Evolutionary conservation across 2,113 vertebrate genomes (phyloP).

Genomic region (Sceloporus undulatus): DNA sequence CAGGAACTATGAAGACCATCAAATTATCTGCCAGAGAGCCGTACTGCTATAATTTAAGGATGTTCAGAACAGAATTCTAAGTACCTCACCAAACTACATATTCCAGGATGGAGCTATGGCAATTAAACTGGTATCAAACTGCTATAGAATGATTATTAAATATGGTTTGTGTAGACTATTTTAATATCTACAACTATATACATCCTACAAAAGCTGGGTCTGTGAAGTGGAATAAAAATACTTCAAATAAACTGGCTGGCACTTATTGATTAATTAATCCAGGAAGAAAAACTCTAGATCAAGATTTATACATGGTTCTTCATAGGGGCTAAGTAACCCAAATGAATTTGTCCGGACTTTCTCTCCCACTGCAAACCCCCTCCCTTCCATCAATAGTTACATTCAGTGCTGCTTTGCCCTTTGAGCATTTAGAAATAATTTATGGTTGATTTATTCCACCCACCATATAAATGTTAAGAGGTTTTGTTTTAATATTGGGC

Average conservation of each 20-base stretch:
- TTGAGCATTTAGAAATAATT: conserved; percentile 56
- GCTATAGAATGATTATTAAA: not conserved
- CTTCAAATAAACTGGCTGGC: conserved; percentile 73
- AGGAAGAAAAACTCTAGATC: conserved; percentile 71
- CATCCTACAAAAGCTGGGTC: conserved; percentile 80
- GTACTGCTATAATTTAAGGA: no score
- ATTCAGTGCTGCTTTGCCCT: conserved; percentile 44
- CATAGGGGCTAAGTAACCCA: conserved; percentile 50
- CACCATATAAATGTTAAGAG: conserved; percentile 33
- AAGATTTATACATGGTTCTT: conserved; percentile 50
- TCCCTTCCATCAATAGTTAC: conserved; percentile 52
- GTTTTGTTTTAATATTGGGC: conserved; percentile 45
- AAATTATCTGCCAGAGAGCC: no score
- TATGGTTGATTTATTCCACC: conserved; percentile 57
- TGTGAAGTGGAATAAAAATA: conserved; percentile 71
- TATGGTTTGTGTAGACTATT: conserved; percentile 64
- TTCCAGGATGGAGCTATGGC: no score
- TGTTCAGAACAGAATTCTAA: not conserved
- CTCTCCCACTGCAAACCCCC: conserved; percentile 25
- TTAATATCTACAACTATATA: conserved; percentile 51
- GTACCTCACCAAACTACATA: no score
- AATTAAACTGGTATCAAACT: no score
- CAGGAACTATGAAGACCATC: no score
- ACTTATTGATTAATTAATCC: conserved; percentile 74
- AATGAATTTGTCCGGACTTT: conserved; percentile 60